Conservation (phyloP, 2,113 vertebrate genomes). For the Rutilus rutilus region DNA sequence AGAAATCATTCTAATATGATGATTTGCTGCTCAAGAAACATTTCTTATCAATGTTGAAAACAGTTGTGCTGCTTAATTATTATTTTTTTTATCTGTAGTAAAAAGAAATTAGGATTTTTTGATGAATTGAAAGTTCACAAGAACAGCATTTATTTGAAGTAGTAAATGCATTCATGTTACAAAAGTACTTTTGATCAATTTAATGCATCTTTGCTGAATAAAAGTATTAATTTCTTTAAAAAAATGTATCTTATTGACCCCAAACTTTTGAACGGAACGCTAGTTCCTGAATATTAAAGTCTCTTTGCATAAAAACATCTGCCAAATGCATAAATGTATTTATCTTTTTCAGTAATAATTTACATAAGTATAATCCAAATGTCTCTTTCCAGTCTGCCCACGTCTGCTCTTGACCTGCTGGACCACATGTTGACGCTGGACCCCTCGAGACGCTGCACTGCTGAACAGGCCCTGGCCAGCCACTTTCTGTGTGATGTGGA, state of each 20-base stretch:
- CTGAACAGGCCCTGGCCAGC: conserved; percentile 90
- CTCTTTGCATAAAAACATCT: not conserved
- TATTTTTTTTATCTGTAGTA: not conserved
- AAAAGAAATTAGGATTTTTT: not conserved
- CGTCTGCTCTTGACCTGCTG: conserved; percentile 88
- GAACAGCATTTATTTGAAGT: no score
- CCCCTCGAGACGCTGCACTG: conserved; percentile 91
- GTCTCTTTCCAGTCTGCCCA: conserved; percentile 40
- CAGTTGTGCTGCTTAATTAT: not conserved
- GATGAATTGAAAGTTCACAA: not conserved
- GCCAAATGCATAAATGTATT: not conserved
- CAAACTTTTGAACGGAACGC: no score
- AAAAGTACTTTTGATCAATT: not conserved
- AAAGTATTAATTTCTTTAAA: not conserved
- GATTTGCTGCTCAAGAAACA: not conserved
- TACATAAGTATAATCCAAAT: not conserved
- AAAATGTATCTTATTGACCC: not conserved
- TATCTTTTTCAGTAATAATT: not conserved
- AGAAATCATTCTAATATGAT: not conserved
- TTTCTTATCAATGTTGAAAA: not conserved
- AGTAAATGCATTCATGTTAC: no score
- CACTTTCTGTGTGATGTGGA: conserved; percentile 94
- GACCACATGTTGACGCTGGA: conserved; percentile 98
- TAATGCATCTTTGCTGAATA: not conserved
- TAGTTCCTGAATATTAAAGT: not conserved